Percentiles rank a stretch among this genome's conserved stretches.
Evolutionary conservation across 1,140 invertebrate species (phyloP).

Genomic region (Lerema accius): DNA sequence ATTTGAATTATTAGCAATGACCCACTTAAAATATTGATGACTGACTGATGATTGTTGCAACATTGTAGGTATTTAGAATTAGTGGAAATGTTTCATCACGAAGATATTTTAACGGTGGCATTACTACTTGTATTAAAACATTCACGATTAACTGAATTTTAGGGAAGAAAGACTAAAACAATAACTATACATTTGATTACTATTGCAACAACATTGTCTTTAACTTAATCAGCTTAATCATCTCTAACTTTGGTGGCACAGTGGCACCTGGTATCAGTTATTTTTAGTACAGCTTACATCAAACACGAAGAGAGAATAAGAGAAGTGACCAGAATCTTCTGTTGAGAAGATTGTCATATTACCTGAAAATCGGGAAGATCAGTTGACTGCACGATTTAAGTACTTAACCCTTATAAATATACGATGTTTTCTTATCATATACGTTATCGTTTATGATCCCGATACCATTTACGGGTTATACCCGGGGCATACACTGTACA

Average conservation of each 20-base stretch:
- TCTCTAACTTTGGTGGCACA: too few species aligned
- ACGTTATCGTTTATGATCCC: neutral
- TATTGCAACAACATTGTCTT: too few species aligned
- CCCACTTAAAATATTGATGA: constrained; percentile 17
- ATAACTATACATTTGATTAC: too few species aligned
- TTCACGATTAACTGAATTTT: too few species aligned
- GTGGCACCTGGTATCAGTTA: constrained; percentile 34
- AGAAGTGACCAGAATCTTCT: constrained; percentile 49
- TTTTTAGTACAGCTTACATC: constrained; percentile 46
- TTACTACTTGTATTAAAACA: too few species aligned
- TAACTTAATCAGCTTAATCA: too few species aligned
- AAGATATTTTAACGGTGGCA: constrained; percentile 35
- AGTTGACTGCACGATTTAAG: constrained; percentile 42
- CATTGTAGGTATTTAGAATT: too few species aligned
- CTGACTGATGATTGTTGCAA: constrained; percentile 2
- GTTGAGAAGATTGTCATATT: constrained; percentile 63
- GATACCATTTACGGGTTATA: constrained; percentile 24
- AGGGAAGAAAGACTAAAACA: too few species aligned
- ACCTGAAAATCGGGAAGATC: constrained; percentile 40
- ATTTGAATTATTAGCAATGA: constrained; percentile 28
- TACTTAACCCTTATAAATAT: constrained; percentile 10
- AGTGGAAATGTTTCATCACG: constrained; percentile 30
- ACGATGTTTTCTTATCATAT: neutral
- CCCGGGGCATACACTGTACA: too few species aligned
- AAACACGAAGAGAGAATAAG: constrained; percentile 57